A percentile compares a stretch with the other conserved stretches of the same genome.
Evolutionary conservation across 2,888 invertebrate genomes (phyloP).

Genomic region (Chydorus sphaericus): DNA sequence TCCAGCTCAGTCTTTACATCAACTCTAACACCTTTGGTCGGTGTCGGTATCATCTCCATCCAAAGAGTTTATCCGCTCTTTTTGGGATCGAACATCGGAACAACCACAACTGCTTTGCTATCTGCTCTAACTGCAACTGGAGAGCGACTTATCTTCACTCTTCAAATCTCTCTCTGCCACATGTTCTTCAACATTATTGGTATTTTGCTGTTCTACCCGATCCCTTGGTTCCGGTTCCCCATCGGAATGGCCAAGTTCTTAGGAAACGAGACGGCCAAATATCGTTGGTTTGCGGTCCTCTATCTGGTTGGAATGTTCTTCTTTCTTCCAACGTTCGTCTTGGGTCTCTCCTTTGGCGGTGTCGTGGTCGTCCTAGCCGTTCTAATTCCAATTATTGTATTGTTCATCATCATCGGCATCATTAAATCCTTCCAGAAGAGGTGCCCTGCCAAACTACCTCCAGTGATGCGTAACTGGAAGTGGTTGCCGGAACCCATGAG

Average conservation of each 20-base stretch:
- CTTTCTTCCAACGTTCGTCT: constrained; percentile 25
- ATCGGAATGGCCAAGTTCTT: constrained; percentile 34
- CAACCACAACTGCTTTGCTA: constrained; percentile 38
- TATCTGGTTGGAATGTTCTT: constrained; percentile 32
- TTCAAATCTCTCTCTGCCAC: constrained; percentile 38
- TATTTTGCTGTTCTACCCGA: constrained; percentile 37
- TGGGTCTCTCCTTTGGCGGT: constrained; percentile 27
- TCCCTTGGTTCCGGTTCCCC: constrained; percentile 36
- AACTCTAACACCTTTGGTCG: constrained; percentile 40
- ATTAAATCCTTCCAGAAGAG: constrained; percentile 27
- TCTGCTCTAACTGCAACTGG: constrained; percentile 32
- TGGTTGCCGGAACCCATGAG: constrained; percentile 29
- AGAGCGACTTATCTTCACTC: constrained; percentile 23
- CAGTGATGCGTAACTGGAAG: constrained; percentile 27
- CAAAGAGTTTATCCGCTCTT: constrained; percentile 40
- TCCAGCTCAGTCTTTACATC: constrained; percentile 42
- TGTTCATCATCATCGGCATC: constrained; percentile 21
- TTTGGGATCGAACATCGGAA: constrained; percentile 39
- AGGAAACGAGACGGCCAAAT: constrained; percentile 37
- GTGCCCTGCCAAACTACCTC: constrained; percentile 25
- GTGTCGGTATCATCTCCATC: constrained; percentile 34
- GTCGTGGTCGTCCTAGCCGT: constrained; percentile 21
- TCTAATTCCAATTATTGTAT: constrained; percentile 23
- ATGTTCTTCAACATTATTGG: constrained; percentile 39
- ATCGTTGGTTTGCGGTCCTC: constrained; percentile 39